phyloP scores from a whole-genome alignment of 2,888 invertebrate species.

The Campoplex nolae region DNA sequence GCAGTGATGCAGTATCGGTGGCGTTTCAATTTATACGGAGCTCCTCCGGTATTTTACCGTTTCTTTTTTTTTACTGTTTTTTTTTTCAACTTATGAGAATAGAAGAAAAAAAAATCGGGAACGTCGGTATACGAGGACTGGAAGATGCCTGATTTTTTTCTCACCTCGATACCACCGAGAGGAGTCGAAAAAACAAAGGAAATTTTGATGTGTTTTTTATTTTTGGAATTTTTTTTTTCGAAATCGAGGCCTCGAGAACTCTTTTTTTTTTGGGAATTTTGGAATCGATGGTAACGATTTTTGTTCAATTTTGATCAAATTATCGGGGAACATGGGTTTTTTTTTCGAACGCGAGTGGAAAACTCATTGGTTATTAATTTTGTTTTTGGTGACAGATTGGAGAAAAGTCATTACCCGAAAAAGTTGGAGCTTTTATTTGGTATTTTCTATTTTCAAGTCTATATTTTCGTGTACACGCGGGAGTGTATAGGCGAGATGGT shows the following conservation, averaged over 20 bases:
- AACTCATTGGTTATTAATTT: neutral
- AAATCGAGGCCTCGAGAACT: neutral
- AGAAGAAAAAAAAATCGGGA: constrained; percentile 4
- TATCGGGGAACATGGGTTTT: too few species aligned
- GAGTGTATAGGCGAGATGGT: constrained; percentile 11
- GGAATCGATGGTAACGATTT: too few species aligned
- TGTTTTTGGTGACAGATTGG: neutral
- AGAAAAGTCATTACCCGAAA: neutral
- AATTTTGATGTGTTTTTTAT: neutral
- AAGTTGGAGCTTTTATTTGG: neutral
- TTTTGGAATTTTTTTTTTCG: neutral
- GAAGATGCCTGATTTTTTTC: constrained; percentile 31
- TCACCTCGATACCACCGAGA: neutral
- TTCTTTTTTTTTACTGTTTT: constrained; percentile 1
- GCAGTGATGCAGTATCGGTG: constrained; percentile 46
- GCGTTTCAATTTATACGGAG: constrained; percentile 50
- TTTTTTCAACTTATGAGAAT: neutral
- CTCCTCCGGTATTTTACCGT: neutral
- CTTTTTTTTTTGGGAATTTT: too few species aligned
- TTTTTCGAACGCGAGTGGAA: neutral
- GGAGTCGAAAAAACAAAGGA: neutral
- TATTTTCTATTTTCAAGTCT: neutral
- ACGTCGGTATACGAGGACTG: constrained; percentile 21
- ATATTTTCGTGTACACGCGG: neutral
- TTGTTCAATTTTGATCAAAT: too few species aligned